These are phyloP conservation scores for Drosophila virilis DNA, from an alignment of 1,140 invertebrate species.

Conservation along the genomic window DNA sequence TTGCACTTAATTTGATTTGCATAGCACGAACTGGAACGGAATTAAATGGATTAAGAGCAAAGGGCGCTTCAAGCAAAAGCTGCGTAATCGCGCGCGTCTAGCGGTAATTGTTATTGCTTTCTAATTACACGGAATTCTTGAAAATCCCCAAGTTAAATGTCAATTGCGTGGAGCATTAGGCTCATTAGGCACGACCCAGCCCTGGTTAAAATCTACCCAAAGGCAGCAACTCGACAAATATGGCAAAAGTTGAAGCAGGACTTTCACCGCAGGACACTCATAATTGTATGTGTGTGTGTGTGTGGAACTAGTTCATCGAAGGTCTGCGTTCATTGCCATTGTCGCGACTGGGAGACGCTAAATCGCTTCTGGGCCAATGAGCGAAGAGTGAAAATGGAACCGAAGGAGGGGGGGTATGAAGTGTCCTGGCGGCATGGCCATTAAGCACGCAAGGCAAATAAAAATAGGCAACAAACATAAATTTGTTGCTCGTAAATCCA, in stretches of 20 bases:
- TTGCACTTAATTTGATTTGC: constrained; percentile 70
- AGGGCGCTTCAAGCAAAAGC: constrained; percentile 26
- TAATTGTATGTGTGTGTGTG: constrained; percentile 18
- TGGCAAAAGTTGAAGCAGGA: constrained; percentile 12
- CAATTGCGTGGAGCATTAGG: constrained; percentile 70
- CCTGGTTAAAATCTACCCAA: not conserved
- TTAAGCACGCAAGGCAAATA: constrained; percentile 82
- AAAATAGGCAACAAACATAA: constrained; percentile 82
- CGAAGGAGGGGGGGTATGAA: constrained; percentile 12
- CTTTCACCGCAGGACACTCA: constrained; percentile 23
- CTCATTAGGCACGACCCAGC: constrained; percentile 53
- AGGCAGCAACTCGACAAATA: constrained; percentile 8
- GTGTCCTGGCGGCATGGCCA: constrained; percentile 56
- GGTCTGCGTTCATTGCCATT: constrained; percentile 35
- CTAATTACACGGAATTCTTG: constrained; percentile 75
- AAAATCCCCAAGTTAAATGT: constrained; percentile 79
- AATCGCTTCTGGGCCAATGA: constrained; percentile 40
- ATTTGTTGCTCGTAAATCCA: constrained; percentile 83
- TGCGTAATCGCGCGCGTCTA: constrained; percentile 51
- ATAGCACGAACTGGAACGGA: constrained; percentile 50
- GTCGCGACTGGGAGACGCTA: constrained; percentile 38
- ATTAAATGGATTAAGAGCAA: constrained; percentile 9
- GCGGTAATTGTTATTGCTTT: constrained; percentile 80
- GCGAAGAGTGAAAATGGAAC: not conserved
- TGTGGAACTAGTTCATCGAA: constrained; percentile 56